Base-by-base conservation (phyloP, 2,888 invertebrate genomes). In the Leucoma salicis region DNA sequence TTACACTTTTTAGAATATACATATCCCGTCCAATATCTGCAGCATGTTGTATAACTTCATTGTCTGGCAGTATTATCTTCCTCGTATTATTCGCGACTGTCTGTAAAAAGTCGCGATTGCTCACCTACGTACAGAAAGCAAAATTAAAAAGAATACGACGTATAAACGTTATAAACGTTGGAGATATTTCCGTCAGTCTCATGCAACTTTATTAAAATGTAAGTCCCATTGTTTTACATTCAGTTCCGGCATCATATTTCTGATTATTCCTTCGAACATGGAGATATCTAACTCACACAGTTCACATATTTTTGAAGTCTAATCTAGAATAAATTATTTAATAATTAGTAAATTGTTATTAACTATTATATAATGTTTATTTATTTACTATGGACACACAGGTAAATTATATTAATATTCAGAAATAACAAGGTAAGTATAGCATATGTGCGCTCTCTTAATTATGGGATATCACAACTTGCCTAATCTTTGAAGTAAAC, bases 1-100 rank as follows among this genome's bases (percentile, higher is more conserved):
- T 15, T 5, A 86, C 88, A 68, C 75, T 83, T 49, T 86, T 80
- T 40, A 90, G 52, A 41, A 90, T 83, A 50, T 90, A 90, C 85
- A 90, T 88, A 34, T 90, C 85, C 11, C 90, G 74, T 24, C 84
- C 81, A 16, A 89, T 87, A 49, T 90, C 88, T 0, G 81, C 89
- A 0, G 83, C 81, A 41, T 90, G 90, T 42, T 88, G 86, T 0
- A 90, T 80, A 1, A 84, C 74, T 57, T 90, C 90, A 47, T 89
- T 81, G 47, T 84, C 82, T 1, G 90, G 90, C 39, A 90, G 44
- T 1, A 89, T 78, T 54, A 88, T 75, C 31, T 76, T 82, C 42
- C 78, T 77, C 1, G 81, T 75, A 44, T 79, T 81, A 12, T 79
- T 71, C 1, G 87, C 85, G 12, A 89, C 76, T 1, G 87, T 87